Conservation (phyloP, 2,888 invertebrate genomes). For the Pseudeuparius sepicola region DNA sequence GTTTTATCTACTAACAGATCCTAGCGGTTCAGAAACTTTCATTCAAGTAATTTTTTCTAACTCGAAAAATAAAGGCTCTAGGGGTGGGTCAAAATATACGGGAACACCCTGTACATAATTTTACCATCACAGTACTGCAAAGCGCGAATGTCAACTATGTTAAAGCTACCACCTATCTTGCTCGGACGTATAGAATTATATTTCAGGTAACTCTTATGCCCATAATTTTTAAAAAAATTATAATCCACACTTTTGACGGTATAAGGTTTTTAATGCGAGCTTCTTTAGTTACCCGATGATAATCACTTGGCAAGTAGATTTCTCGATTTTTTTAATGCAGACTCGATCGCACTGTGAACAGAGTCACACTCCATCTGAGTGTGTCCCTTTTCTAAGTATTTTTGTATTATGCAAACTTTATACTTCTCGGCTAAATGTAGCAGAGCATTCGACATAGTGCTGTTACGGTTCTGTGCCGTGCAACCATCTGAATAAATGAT, state of each 20-base stretch:
- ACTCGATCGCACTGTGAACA: conserved; percentile 15
- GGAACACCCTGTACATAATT: no score
- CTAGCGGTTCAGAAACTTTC: no score
- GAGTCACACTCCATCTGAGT: conserved; percentile 18
- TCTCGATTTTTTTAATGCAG: conserved; percentile 11
- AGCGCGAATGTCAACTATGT: no score
- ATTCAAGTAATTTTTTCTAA: no score
- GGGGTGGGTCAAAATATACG: no score
- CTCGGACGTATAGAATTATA: conserved; percentile 14
- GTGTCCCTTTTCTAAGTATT: conserved; percentile 12
- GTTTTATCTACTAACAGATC: no score
- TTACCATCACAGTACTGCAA: no score
- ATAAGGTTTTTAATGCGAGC: conserved; percentile 12
- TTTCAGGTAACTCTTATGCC: conserved; percentile 11
- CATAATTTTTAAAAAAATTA: conserved; percentile 12
- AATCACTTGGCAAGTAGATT: conserved; percentile 24
- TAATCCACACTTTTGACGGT: conserved; percentile 5
- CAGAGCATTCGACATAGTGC: conserved; percentile 13
- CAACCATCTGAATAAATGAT: conserved; percentile 8
- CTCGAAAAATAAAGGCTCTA: no score
- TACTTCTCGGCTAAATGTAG: conserved; percentile 11
- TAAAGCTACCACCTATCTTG: no score
- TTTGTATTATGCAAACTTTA: conserved; percentile 10
- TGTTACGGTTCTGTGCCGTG: conserved; percentile 7
- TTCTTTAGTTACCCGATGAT: conserved; percentile 17